Conservation (phyloP, 2,888 invertebrate genomes). For the Lysandra coridon region DNA sequence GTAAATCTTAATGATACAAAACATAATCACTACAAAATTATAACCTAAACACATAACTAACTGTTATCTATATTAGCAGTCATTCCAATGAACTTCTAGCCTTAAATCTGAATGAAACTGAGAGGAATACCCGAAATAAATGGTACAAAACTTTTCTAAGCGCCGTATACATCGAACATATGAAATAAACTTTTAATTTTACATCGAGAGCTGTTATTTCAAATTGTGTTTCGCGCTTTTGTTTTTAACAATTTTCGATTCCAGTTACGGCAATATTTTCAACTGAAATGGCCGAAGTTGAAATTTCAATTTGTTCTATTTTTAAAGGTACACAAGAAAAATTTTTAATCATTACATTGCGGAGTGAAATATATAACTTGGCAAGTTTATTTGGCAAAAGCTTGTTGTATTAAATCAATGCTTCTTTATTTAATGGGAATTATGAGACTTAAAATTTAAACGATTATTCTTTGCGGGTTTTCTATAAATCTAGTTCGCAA, state of each 20-base stretch:
- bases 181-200: neutral
- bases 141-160: neutral
- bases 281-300: neutral
- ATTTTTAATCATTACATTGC: neutral
- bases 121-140: neutral
- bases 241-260: neutral
- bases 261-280: neutral
- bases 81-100: neutral
- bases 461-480: too few relatives aligned
- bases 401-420: neutral
- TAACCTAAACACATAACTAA: too few relatives aligned
- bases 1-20: too few relatives aligned
- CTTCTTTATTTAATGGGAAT: neutral
- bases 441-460: too few relatives aligned
- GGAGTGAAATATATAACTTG: neutral
- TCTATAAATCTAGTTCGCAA: too few relatives aligned
- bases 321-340: neutral
- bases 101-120: neutral
- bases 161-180: neutral
- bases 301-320: neutral
- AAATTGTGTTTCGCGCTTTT: constrained; percentile 8
- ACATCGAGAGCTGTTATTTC: constrained; percentile 6
- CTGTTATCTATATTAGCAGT: neutral
- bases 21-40: too few relatives aligned
- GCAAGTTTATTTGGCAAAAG: neutral